A percentile compares a stretch with the other conserved stretches of the same genome.
phyloP scores from a whole-genome alignment of 2,888 invertebrate species.

The Paralinhomoeus sp. region DNA sequence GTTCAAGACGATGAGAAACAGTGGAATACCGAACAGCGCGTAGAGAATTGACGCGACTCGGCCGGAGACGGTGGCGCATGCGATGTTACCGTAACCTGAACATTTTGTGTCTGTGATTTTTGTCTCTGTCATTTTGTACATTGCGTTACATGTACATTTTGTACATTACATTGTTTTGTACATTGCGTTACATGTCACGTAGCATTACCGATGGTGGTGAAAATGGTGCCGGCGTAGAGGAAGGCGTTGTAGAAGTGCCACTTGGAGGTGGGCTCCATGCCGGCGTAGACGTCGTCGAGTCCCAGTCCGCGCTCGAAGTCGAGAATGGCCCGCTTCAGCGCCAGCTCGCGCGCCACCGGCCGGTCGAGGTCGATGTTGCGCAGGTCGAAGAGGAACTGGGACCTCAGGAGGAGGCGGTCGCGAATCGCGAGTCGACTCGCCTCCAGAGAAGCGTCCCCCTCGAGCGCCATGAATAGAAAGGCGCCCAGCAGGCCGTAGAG shows the following conservation, averaged over 20 bases:
- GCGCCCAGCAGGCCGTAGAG: neutral
- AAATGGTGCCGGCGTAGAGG: slow-evolving; percentile 4
- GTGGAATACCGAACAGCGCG: slow-evolving; percentile 3
- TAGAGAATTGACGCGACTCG: slow-evolving; percentile 2
- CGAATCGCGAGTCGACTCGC: neutral
- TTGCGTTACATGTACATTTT: too few relatives aligned
- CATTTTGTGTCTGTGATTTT: neutral
- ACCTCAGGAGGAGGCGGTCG: neutral
- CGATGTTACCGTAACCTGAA: slow-evolving; percentile 5
- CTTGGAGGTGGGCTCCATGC: neutral
- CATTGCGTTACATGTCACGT: too few relatives aligned
- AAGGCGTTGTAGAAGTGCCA: slow-evolving; percentile 4
- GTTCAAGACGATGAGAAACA: neutral
- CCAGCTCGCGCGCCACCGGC: neutral
- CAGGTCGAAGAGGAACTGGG: neutral
- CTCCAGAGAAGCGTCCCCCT: neutral
- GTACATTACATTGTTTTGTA: too few relatives aligned
- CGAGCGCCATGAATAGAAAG: neutral
- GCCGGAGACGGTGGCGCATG: slow-evolving; percentile 1
- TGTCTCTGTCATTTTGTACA: too few relatives aligned
- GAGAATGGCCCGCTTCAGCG: neutral
- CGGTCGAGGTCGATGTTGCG: neutral
- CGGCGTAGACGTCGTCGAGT: neutral
- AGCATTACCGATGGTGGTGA: slow-evolving; percentile 4
- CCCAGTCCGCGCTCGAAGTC: neutral